phyloP scores from a whole-genome alignment of 1,140 invertebrate genomes.

The Lepidurus packardi region DNA sequence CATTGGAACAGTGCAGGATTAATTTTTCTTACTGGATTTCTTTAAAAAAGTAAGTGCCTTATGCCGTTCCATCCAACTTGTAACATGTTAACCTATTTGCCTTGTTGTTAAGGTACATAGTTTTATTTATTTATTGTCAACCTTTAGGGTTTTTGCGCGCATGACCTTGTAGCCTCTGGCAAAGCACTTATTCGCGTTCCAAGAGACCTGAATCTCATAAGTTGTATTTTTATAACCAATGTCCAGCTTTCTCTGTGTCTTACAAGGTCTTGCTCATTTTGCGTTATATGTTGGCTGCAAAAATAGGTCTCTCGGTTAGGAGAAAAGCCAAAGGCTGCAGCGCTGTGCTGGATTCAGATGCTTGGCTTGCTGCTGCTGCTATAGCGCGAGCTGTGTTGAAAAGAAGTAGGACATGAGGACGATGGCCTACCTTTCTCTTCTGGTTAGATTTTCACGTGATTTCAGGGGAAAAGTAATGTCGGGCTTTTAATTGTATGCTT shows the following conservation, averaged over 20 bases:
- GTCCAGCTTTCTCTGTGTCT: background rate
- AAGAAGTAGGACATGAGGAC: slow-evolving; percentile 14
- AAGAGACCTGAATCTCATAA: background rate
- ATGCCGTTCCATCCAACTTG: no score
- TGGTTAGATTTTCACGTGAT: background rate
- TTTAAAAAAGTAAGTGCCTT: background rate
- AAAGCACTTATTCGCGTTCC: background rate
- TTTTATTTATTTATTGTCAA: no score
- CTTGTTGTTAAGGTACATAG: no score
- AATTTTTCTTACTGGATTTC: background rate
- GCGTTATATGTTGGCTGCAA: background rate
- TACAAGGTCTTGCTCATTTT: background rate
- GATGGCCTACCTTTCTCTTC: slow-evolving; percentile 17
- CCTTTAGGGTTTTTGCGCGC: no score
- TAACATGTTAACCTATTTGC: no score
- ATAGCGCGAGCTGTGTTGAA: background rate
- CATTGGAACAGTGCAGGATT: background rate
- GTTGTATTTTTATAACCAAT: no score
- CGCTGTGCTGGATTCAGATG: background rate
- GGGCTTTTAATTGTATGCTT: background rate
- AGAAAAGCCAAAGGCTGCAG: slow-evolving; percentile 17
- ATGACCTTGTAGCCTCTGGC: background rate
- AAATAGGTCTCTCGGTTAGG: background rate
- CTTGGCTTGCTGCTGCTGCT: background rate
- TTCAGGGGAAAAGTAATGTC: background rate